Conservation (phyloP, 2,888 invertebrate species). For the Zygothrica quintamaculata region DNA sequence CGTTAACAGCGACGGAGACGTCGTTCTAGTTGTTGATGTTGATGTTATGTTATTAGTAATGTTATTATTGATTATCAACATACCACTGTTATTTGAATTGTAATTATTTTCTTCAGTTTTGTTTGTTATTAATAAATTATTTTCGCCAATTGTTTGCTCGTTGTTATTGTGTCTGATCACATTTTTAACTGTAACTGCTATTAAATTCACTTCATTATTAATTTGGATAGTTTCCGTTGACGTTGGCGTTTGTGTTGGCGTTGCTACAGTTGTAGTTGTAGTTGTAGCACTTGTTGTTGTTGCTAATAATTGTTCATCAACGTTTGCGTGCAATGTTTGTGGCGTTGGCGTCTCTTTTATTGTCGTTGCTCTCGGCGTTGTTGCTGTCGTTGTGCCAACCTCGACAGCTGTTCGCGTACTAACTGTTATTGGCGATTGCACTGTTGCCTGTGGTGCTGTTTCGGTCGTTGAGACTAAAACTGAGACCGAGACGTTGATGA, state of each 20-base stretch:
- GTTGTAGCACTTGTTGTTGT: conserved; percentile 43
- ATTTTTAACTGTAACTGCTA: conserved; percentile 54
- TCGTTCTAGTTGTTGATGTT: conserved; percentile 27
- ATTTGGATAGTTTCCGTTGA: conserved; percentile 76
- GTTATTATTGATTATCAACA: conserved; percentile 40
- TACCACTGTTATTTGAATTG: conserved; percentile 32
- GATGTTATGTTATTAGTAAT: conserved; percentile 22
- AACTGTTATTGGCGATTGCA: conserved; percentile 65
- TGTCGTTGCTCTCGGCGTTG: conserved; percentile 24
- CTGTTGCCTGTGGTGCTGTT: conserved; percentile 41
- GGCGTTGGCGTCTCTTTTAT: conserved; percentile 29
- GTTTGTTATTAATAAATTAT: conserved; percentile 45
- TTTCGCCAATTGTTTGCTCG: conserved; percentile 31
- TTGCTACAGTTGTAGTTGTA: conserved; percentile 40
- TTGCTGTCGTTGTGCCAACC: conserved; percentile 51
- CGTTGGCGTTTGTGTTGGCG: conserved; percentile 39
- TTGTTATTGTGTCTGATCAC: conserved; percentile 38
- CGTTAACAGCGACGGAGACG: conserved; percentile 29
- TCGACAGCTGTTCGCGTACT: conserved; percentile 74
- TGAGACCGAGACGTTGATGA: conserved; percentile 41
- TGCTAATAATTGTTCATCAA: conserved; percentile 45
- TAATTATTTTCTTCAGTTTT: conserved; percentile 32
- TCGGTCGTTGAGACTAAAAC: conserved; percentile 44
- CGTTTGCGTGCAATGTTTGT: conserved; percentile 34
- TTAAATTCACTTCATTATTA: conserved; percentile 76